These are phyloP conservation scores for Megaptera novaeangliae DNA, from an alignment of 2,113 vertebrate species.

Conservation along the genomic window DNA sequence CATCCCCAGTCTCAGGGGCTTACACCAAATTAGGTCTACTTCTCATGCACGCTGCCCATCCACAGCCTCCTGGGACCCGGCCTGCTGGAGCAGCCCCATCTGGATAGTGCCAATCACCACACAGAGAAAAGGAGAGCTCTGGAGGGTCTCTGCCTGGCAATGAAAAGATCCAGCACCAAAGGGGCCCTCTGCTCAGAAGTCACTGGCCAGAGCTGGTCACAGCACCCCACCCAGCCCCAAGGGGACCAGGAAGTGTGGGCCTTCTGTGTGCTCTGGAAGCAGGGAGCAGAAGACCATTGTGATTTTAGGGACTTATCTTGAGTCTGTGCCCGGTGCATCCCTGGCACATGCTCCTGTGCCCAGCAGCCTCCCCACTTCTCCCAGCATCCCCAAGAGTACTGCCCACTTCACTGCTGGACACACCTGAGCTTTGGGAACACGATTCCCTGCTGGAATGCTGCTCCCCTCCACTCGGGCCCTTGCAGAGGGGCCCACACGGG, in stretches of 20 bases:
- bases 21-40: too few relatives aligned
- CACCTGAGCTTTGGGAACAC: too few relatives aligned
- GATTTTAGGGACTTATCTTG: too few relatives aligned
- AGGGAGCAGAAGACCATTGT: too few relatives aligned
- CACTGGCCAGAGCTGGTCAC: neutral
- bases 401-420: too few relatives aligned
- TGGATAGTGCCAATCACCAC: accelerated
- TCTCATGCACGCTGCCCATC: accelerated
- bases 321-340: too few relatives aligned
- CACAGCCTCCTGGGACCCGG: accelerated
- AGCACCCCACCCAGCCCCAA: neutral
- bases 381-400: too few relatives aligned
- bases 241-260: neutral
- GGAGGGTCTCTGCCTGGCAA: neutral
- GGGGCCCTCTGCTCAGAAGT: neutral
- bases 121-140: neutral
- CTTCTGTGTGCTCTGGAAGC: neutral
- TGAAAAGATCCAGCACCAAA: neutral
- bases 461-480: too few relatives aligned
- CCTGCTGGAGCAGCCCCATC: neutral
- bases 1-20: neutral
- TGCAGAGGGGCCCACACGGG: too few relatives aligned
- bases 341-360: too few relatives aligned
- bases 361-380: too few relatives aligned
- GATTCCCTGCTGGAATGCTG: too few relatives aligned